Evolutionary conservation across 2,888 invertebrate species (phyloP).

Genomic region (Aleiodes testaceus): DNA sequence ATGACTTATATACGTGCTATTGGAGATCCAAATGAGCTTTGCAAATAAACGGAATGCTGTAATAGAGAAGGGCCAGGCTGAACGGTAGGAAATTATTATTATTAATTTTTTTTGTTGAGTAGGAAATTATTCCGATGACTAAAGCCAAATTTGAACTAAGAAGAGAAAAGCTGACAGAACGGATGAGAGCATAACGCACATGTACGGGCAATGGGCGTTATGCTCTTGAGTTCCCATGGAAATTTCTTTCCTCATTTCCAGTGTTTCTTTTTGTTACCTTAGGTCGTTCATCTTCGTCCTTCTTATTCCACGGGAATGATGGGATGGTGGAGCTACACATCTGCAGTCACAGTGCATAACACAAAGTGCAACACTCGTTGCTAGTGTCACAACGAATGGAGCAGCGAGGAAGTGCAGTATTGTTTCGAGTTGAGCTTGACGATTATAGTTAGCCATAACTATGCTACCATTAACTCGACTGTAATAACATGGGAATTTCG

Average conservation of each 20-base stretch:
- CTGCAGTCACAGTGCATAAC: constrained; percentile 91
- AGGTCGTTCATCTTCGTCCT: constrained; percentile 76
- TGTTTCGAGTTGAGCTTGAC: constrained; percentile 86
- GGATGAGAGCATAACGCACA: background rate
- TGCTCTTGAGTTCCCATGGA: too few relatives aligned
- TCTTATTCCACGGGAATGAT: constrained; percentile 74
- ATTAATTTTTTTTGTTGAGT: too few relatives aligned
- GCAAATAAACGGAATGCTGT: too few relatives aligned
- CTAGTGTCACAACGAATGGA: constrained; percentile 87
- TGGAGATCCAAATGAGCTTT: too few relatives aligned
- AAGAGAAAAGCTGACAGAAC: constrained; percentile 8
- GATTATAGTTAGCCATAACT: constrained; percentile 88
- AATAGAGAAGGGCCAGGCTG: too few relatives aligned
- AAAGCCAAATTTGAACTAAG: background rate
- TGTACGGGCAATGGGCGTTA: background rate
- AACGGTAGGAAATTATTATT: too few relatives aligned
- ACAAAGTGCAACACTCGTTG: constrained; percentile 88
- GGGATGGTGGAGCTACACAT: constrained; percentile 79
- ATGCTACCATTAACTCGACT: constrained; percentile 87
- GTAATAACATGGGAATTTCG: constrained; percentile 80
- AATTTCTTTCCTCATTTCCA: too few relatives aligned
- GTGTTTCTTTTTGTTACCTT: constrained; percentile 71
- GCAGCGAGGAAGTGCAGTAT: constrained; percentile 89
- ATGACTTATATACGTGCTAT: too few relatives aligned
- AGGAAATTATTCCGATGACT: too few relatives aligned